Conservation (phyloP, 2,797 vertebrate species). For the Lithobates sylvaticus region DNA sequence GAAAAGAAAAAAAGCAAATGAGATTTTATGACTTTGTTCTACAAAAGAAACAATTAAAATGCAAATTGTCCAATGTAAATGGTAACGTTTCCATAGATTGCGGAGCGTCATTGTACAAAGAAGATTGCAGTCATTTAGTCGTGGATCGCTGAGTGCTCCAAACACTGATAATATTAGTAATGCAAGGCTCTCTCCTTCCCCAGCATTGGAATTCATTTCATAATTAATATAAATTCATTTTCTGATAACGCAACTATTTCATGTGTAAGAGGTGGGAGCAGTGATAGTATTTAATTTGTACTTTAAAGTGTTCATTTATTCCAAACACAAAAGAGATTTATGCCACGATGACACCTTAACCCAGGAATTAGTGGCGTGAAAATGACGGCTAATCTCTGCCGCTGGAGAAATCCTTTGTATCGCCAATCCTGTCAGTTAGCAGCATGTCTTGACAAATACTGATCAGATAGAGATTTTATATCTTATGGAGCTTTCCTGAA, state of each 20-base stretch:
- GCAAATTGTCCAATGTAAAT: conserved; percentile 48
- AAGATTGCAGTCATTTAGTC: conserved; percentile 44
- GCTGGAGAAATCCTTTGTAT: background rate
- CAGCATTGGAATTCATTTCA: conserved; percentile 60
- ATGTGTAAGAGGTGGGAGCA: conserved; percentile 47
- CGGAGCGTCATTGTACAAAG: conserved; percentile 38
- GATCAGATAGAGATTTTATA: background rate
- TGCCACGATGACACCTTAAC: conserved; percentile 37
- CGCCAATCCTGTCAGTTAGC: background rate
- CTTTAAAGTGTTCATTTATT: conserved; percentile 48
- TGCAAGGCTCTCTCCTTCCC: conserved; percentile 43
- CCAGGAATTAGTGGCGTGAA: conserved; percentile 19
- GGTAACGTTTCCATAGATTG: conserved; percentile 37
- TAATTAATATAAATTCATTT: conserved; percentile 63
- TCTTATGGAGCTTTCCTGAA: background rate
- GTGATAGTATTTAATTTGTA: conserved; percentile 35
- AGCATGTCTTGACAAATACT: background rate
- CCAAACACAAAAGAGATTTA: conserved; percentile 49
- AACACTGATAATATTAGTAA: conserved; percentile 52
- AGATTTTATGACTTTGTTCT: conserved; percentile 39
- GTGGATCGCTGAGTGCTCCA: conserved; percentile 44
- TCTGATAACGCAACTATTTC: conserved; percentile 56
- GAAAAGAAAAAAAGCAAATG: conserved; percentile 25
- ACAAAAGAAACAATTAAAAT: conserved; percentile 54
- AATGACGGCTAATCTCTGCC: conserved; percentile 31